phyloP scores from a whole-genome alignment of 2,888 invertebrate species.

The Dasypogon diadema region DNA sequence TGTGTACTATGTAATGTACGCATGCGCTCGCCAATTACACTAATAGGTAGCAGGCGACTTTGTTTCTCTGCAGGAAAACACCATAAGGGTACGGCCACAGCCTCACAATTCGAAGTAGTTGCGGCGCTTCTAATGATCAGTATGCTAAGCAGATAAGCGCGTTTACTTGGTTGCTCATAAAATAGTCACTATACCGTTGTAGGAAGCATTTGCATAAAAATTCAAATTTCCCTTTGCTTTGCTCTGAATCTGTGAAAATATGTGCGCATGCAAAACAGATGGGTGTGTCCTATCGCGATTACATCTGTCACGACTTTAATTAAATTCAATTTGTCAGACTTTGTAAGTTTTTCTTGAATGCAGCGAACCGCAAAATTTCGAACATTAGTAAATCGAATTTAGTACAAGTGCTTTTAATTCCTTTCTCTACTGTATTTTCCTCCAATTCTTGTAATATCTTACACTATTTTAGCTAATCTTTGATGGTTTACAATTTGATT shows the following conservation, averaged over 20 bases:
- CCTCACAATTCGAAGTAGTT: background rate
- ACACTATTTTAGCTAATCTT: no score
- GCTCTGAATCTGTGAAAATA: slow-evolving; percentile 18
- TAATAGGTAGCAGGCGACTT: background rate
- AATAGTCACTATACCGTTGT: slow-evolving; percentile 8
- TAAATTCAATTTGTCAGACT: slow-evolving; percentile 34
- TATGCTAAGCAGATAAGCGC: slow-evolving; percentile 2
- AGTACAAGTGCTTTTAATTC: no score
- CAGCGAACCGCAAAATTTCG: no score
- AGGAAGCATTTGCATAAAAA: slow-evolving; percentile 31
- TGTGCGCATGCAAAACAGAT: slow-evolving; percentile 17
- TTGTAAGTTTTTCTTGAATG: background rate
- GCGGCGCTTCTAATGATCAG: background rate
- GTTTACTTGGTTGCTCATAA: background rate
- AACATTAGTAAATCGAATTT: no score
- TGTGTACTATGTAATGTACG: background rate
- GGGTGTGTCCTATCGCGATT: slow-evolving; percentile 12
- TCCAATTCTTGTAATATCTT: no score
- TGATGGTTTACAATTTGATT: no score
- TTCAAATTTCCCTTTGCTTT: slow-evolving; percentile 12
- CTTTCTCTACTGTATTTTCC: no score
- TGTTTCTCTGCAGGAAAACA: background rate
- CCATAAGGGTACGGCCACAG: background rate
- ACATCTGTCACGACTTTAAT: slow-evolving; percentile 38
- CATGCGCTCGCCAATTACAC: background rate